A percentile compares a stretch with the other conserved stretches of the same genome.
Evolutionary conservation across 2,113 vertebrate species (phyloP).

Genomic region (Odocoileus virginianus): DNA sequence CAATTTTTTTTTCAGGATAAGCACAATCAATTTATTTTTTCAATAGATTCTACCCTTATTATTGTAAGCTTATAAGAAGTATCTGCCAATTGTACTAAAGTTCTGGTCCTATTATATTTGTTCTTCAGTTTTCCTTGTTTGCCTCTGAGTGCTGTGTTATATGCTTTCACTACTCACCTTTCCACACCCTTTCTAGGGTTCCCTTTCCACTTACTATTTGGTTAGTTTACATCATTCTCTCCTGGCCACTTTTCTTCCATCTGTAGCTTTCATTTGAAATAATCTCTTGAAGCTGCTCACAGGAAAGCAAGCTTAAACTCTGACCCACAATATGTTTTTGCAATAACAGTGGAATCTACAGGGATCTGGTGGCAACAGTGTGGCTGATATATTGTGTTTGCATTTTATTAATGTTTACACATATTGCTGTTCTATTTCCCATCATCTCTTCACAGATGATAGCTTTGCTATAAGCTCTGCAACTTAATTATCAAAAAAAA

Average conservation of each 20-base stretch:
- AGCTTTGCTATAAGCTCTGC: background rate
- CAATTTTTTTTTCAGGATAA: background rate
- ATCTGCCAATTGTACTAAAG: background rate
- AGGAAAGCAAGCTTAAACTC: background rate
- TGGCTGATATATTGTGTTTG: background rate
- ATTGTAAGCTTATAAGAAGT: background rate
- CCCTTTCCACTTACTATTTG: background rate
- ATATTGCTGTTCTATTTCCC: background rate
- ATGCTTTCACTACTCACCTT: too few species aligned
- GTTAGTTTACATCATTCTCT: background rate
- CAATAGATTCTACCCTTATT: background rate
- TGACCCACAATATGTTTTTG: background rate
- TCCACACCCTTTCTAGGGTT: accelerated
- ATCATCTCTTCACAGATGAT: background rate
- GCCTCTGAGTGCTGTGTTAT: accelerated
- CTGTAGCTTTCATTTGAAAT: background rate
- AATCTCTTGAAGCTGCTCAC: background rate
- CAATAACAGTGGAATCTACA: background rate
- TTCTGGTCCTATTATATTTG: too few species aligned
- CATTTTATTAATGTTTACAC: background rate
- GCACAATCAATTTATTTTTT: background rate
- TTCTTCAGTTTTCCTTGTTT: background rate
- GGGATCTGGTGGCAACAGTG: background rate
- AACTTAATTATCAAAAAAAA: background rate
- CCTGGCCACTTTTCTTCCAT: background rate